phyloP scores from a whole-genome alignment of 2,113 vertebrate species.

The Indri indri region DNA sequence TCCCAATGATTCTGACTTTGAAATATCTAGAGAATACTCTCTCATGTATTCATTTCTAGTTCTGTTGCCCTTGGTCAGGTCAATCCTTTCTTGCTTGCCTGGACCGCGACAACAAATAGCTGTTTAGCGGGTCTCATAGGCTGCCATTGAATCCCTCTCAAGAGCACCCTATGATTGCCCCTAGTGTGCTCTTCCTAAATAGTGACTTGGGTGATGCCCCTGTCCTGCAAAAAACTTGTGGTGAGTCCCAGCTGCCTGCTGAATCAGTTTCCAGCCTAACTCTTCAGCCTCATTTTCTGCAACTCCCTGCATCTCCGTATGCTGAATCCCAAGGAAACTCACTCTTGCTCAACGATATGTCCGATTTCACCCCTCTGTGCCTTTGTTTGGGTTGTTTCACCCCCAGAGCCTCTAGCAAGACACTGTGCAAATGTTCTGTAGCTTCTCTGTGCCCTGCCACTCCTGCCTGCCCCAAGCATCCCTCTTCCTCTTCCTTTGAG shows the following conservation, averaged over 20 bases:
- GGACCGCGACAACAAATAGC: neutral
- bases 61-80: neutral
- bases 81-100: neutral
- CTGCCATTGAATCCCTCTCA: neutral
- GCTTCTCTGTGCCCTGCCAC: neutral
- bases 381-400: neutral
- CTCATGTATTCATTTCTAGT: neutral
- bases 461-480: neutral
- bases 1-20: neutral
- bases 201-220: neutral
- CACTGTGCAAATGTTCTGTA: too few relatives aligned
- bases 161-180: neutral
- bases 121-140: neutral
- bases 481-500: neutral
- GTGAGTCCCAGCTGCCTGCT: neutral
- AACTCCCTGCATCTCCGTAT: neutral
- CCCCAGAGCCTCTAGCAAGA: neutral
- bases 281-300: neutral
- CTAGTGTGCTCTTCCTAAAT: neutral
- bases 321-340: neutral
- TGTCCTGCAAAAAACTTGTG: neutral
- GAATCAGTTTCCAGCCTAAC: neutral
- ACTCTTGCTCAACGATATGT: neutral
- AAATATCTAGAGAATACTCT: neutral
- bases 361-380: neutral